phyloP scores from a whole-genome alignment of 1,140 invertebrate species.

The Chlorops oryzae region DNA sequence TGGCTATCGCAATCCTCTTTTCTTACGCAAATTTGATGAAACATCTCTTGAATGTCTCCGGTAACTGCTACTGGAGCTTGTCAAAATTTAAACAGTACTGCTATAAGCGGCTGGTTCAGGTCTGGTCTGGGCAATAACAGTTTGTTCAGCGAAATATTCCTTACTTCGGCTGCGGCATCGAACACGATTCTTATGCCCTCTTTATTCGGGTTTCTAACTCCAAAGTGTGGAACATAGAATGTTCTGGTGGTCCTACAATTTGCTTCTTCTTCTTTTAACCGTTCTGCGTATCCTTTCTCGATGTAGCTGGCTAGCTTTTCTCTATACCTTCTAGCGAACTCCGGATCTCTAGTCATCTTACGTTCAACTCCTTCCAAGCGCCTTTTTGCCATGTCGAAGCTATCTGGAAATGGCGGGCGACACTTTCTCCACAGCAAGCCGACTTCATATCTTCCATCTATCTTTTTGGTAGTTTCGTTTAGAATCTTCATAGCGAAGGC shows the following conservation, averaged over 20 bases:
- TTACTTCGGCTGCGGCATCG: constrained; percentile 25
- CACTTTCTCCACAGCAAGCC: constrained; percentile 27
- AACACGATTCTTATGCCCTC: constrained; percentile 27
- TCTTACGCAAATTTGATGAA: constrained; percentile 5
- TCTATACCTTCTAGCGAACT: constrained; percentile 9
- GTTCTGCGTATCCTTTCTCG: constrained; percentile 16
- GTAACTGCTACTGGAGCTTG: constrained; percentile 2
- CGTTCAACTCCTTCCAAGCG: constrained; percentile 4
- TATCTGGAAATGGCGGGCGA: constrained; percentile 14
- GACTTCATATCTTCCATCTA: constrained; percentile 17
- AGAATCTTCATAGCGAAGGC: too few species aligned
- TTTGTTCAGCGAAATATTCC: background rate
- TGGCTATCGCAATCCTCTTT: constrained; percentile 10
- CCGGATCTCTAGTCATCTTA: constrained; percentile 12
- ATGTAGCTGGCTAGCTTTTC: constrained; percentile 18
- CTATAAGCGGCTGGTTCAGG: constrained; percentile 4
- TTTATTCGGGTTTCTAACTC: constrained; percentile 26
- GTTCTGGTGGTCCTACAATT: constrained; percentile 1
- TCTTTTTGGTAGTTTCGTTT: background rate
- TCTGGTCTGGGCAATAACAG: constrained; percentile 3
- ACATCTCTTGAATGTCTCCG: constrained; percentile 13
- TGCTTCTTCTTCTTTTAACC: constrained; percentile 5
- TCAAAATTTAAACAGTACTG: constrained; percentile 9
- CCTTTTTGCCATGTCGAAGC: too few species aligned
- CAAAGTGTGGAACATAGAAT: constrained; percentile 35